Percentiles rank a stretch among this genome's conserved stretches.
Evolutionary conservation across 2,888 invertebrate genomes (phyloP).

Genomic region (Hoplodrina blanda): DNA sequence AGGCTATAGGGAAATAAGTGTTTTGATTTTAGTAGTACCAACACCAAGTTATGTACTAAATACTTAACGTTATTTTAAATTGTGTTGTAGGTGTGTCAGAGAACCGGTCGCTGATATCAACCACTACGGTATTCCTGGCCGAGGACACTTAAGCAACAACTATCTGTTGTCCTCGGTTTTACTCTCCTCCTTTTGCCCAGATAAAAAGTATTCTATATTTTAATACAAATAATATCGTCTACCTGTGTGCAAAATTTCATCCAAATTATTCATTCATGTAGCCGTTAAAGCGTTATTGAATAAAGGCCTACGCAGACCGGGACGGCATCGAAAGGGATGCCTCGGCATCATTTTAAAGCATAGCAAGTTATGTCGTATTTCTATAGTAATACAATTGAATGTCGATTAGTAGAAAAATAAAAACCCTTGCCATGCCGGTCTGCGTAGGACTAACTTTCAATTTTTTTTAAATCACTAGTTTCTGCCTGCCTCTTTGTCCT

Average conservation of each 20-base stretch:
- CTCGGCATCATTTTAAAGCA: no score
- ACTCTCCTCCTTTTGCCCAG: neutral
- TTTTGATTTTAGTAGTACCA: conserved; percentile 33
- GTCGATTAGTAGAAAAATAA: no score
- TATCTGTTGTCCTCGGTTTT: neutral
- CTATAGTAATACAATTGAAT: no score
- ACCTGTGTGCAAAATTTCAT: neutral
- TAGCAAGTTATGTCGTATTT: no score
- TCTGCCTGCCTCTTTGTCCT: no score
- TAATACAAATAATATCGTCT: neutral
- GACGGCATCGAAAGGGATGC: no score
- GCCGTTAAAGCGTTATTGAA: no score
- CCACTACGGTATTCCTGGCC: conserved; percentile 55
- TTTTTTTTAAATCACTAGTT: no score
- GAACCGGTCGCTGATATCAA: conserved; percentile 57
- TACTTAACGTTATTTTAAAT: conserved; percentile 27
- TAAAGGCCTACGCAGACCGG: no score
- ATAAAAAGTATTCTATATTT: conserved; percentile 1
- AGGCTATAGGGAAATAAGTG: conserved; percentile 8
- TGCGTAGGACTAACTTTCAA: no score
- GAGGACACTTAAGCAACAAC: conserved; percentile 49
- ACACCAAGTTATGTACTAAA: conserved; percentile 38
- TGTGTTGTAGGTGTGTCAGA: conserved; percentile 59
- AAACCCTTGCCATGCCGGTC: no score
- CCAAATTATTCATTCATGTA: no score